Evolutionary conservation across 2,113 vertebrate genomes (phyloP).

Genomic region (Grallaria varia): DNA sequence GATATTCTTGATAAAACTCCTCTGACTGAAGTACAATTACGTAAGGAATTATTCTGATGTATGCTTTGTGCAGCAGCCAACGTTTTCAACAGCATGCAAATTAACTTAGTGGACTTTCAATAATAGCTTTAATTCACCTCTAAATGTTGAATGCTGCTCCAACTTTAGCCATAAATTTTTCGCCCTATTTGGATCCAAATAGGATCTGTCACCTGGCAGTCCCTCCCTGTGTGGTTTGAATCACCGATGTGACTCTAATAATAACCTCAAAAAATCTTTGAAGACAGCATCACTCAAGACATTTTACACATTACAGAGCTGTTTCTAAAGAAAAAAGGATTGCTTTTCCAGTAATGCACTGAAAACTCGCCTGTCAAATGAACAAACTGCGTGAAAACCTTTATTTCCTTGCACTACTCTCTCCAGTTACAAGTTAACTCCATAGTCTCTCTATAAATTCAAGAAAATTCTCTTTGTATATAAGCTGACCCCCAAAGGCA

Average conservation of each 20-base stretch:
- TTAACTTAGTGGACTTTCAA: neutral
- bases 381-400: slow-evolving; percentile 31
- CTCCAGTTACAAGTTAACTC: slow-evolving; percentile 19
- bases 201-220: neutral
- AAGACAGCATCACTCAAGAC: slow-evolving; percentile 23
- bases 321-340: neutral
- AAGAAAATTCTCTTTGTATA: slow-evolving; percentile 38
- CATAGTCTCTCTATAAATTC: neutral
- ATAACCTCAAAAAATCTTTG: slow-evolving; percentile 7
- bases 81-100: neutral
- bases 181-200: neutral
- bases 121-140: neutral
- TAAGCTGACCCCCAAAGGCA: neutral
- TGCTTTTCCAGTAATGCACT: neutral
- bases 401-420: neutral
- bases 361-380: slow-evolving; percentile 5
- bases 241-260: neutral
- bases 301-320: slow-evolving; percentile 13
- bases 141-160: neutral
- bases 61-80: neutral
- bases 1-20: neutral
- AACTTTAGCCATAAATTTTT: neutral
- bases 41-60: neutral
- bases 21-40: neutral
- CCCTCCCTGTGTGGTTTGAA: neutral